Percentiles rank a stretch among this genome's conserved stretches.
phyloP scores from a whole-genome alignment of 1,140 invertebrate genomes.

The Panagrolaimus sp. region DNA sequence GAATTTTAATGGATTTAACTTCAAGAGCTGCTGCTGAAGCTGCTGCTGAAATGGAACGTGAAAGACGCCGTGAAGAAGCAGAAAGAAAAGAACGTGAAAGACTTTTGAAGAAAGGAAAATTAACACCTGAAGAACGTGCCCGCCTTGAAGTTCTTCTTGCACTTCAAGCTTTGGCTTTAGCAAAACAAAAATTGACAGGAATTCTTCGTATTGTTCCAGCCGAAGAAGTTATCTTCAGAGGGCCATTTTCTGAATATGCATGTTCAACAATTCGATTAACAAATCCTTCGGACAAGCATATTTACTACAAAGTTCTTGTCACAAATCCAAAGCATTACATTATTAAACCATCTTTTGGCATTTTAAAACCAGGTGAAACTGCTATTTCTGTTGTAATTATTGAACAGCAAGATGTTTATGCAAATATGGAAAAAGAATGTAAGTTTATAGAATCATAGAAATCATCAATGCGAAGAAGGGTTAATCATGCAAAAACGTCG shows the following conservation, averaged over 20 bases:
- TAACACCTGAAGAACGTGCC: background rate
- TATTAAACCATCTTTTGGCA: background rate
- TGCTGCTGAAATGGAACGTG: slow-evolving; percentile 13
- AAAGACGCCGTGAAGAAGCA: slow-evolving; percentile 3
- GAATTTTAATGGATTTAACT: background rate
- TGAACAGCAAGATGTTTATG: background rate
- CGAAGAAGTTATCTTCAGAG: background rate
- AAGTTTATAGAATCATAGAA: background rate
- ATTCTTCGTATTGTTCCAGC: background rate
- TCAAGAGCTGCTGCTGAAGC: slow-evolving; percentile 1
- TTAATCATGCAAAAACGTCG: too few relatives aligned
- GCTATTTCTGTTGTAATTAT: slow-evolving; percentile 1
- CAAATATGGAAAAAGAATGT: background rate
- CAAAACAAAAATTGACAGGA: slow-evolving; percentile 4
- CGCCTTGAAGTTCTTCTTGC: slow-evolving; percentile 9
- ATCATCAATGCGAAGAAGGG: background rate
- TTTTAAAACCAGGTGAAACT: slow-evolving; percentile 7
- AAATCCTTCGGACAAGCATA: background rate
- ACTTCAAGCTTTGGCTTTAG: background rate
- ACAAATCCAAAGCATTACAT: slow-evolving; percentile 11
- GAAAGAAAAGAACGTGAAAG: slow-evolving; percentile 4
- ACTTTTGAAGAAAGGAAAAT: background rate
- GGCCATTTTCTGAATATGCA: slow-evolving; percentile 2
- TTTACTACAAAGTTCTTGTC: slow-evolving; percentile 4
- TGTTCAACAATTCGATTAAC: background rate